A percentile compares a stretch with the other conserved stretches of the same genome.
phyloP scores from a whole-genome alignment of 1,140 invertebrate genomes.

The Amphibalanus amphitrite region DNA sequence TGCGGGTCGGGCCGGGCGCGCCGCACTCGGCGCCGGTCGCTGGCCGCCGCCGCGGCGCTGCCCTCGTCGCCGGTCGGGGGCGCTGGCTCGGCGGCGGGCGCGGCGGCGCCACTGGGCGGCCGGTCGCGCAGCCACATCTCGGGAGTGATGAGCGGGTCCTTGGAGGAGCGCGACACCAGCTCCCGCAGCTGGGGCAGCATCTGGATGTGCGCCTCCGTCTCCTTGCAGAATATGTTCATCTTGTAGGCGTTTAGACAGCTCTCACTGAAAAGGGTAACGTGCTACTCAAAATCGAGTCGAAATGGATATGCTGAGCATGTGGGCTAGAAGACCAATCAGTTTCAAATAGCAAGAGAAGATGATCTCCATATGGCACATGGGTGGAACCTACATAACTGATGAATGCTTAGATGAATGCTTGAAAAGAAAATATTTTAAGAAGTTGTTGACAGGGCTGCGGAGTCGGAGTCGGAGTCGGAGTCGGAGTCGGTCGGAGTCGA shows the following conservation, averaged over 20 bases:
- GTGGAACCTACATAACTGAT: too few relatives aligned
- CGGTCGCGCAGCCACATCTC: conserved; percentile 61
- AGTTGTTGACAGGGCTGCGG: too few relatives aligned
- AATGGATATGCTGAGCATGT: too few relatives aligned
- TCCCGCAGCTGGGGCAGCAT: conserved; percentile 50
- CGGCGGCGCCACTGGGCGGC: conserved; percentile 7
- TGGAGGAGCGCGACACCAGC: conserved; percentile 20
- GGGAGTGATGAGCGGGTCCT: conserved; percentile 51
- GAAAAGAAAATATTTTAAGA: too few relatives aligned
- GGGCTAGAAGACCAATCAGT: too few relatives aligned
- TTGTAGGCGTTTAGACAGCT: conserved; percentile 89
- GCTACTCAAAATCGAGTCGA: not conserved
- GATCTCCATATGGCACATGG: too few relatives aligned
- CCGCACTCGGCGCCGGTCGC: conserved; percentile 22
- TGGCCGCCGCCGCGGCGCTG: conserved; percentile 36
- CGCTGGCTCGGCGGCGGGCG: conserved; percentile 24
- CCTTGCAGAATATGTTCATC: conserved; percentile 85
- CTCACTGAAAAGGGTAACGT: conserved; percentile 45
- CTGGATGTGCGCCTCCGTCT: conserved; percentile 72
- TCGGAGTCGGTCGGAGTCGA: too few relatives aligned
- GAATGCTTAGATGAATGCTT: too few relatives aligned
- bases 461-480: too few relatives aligned
- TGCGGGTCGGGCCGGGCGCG: conserved; percentile 12
- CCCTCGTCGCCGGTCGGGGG: conserved; percentile 11
- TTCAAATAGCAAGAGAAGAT: too few relatives aligned